Base-by-base conservation (phyloP, 2,797 vertebrate genomes). In the Rhinella marina region DNA sequence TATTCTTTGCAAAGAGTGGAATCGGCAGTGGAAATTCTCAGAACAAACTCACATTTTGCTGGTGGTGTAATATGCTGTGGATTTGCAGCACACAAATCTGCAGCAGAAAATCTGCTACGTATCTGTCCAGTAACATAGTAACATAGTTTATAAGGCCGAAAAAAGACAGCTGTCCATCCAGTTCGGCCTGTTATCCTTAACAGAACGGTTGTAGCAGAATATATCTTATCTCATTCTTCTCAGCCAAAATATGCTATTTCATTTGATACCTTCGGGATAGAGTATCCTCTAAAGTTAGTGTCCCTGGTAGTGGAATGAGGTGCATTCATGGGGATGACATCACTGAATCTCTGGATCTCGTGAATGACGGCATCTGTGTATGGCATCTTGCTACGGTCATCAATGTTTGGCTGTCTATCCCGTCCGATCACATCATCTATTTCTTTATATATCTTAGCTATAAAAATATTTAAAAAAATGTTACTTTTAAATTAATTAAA, bases 401-500 rank as follows among this genome's bases (percentile, higher is more conserved):
- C 90, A 0, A 0, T 17, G 29, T 91, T 90, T 54, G 79, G 86
- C 17, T 27, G 48, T 0, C 68, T 59, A 21, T 81, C 0, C 0
- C 16, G 0, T 2, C 91, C 90, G 76, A 91, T 90, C 57, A 90
- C 88, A 0, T 0, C 1, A 0, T 92, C 90, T 0, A 92, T 92
- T 88, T 92, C 92, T 81, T 92, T 61, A 27, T 92, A 91, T 2
- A 92, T 21, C 78, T 90, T 91, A 29, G 76, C 89, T 92, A 12
- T 27, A 16, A 81, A 41, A 81, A 5, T 59, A 4, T 66, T 41
- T 48, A 10, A 84, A 82, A 52, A 8, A 5, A n/a, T n/a, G n/a
- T 70, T 32, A 32, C 27, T 32, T 73, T 73, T 48, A 0, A 21
- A 23, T 52, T 17, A 3, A n/a, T n/a, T 62, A 0, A n/a, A 48